Evolutionary conservation across 2,888 invertebrate genomes (phyloP).

Genomic region (Oxystoma pomonae): DNA sequence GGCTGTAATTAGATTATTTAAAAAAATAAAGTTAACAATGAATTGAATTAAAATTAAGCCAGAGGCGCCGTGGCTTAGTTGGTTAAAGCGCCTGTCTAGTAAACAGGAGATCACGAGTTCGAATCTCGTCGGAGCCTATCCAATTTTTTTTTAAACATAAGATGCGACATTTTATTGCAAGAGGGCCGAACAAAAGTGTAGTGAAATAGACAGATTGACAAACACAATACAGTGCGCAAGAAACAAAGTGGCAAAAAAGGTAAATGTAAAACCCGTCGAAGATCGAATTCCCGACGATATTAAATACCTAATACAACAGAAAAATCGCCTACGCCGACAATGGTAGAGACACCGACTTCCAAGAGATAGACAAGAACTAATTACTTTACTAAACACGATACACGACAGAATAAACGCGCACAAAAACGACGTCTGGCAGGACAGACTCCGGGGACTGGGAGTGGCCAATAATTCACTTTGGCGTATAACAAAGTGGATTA

Average conservation of each 20-base stretch:
- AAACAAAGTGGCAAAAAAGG: background rate
- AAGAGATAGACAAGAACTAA: too few species aligned
- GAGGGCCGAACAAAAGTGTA: too few species aligned
- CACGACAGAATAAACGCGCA: too few species aligned
- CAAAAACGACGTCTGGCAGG: too few species aligned
- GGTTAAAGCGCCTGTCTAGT: constrained; percentile 72
- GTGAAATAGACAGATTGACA: constrained; percentile 1
- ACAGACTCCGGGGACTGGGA: too few species aligned
- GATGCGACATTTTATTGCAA: too few species aligned
- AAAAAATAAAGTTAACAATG: too few species aligned
- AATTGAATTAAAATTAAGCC: too few species aligned
- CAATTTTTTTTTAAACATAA: constrained; percentile 11
- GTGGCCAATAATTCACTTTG: background rate
- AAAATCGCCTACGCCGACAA: too few species aligned
- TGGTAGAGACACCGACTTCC: too few species aligned
- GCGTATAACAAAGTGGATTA: background rate
- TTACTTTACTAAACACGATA: too few species aligned
- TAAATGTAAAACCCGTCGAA: background rate
- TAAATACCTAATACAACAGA: background rate
- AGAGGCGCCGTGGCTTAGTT: constrained; percentile 75
- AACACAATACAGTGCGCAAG: background rate
- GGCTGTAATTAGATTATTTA: too few species aligned
- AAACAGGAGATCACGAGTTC: constrained; percentile 68
- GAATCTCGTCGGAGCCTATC: constrained; percentile 61
- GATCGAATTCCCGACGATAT: background rate